Percentiles rank a stretch among this genome's conserved stretches.
Evolutionary conservation across 2,797 vertebrate species (phyloP).

Genomic region (Myripristis murdjan): DNA sequence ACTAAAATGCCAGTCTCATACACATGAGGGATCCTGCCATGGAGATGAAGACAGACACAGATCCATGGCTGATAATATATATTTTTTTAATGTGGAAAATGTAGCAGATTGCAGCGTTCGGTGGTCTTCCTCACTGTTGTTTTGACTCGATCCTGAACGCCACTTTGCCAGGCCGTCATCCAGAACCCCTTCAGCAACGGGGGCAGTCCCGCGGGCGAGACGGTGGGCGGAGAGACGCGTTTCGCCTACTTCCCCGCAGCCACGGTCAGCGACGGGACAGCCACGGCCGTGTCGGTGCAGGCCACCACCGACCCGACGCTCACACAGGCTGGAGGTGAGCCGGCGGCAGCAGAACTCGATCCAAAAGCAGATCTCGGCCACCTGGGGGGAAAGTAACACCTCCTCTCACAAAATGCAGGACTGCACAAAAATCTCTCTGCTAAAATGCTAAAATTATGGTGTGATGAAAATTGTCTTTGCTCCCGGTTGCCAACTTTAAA

Average conservation of each 20-base stretch:
- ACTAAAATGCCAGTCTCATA: too few species aligned
- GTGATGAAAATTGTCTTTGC: too few species aligned
- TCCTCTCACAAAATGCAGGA: too few species aligned
- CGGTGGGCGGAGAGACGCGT: conserved; percentile 91
- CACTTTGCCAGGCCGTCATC: conserved; percentile 90
- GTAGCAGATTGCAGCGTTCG: too few species aligned
- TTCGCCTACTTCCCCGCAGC: conserved; percentile 94
- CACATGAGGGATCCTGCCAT: too few species aligned
- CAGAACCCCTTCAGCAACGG: conserved; percentile 97
- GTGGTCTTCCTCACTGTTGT: background rate
- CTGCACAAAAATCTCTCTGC: too few species aligned
- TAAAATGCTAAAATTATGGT: too few species aligned
- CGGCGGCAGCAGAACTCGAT: background rate
- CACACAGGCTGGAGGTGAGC: conserved; percentile 90
- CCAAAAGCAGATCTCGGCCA: background rate
- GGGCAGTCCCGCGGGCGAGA: conserved; percentile 90
- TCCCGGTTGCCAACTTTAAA: too few species aligned
- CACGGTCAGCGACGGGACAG: conserved; percentile 89
- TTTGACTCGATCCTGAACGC: background rate
- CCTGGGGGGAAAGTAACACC: too few species aligned
- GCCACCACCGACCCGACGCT: conserved; percentile 89
- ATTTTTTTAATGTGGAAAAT: too few species aligned
- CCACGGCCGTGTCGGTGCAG: conserved; percentile 91
- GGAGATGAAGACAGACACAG: too few species aligned
- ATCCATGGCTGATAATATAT: too few species aligned